Percentiles rank a stretch among this genome's conserved stretches.
Evolutionary conservation across 1,140 invertebrate species (phyloP).

Genomic region (Nylanderia fulva): DNA sequence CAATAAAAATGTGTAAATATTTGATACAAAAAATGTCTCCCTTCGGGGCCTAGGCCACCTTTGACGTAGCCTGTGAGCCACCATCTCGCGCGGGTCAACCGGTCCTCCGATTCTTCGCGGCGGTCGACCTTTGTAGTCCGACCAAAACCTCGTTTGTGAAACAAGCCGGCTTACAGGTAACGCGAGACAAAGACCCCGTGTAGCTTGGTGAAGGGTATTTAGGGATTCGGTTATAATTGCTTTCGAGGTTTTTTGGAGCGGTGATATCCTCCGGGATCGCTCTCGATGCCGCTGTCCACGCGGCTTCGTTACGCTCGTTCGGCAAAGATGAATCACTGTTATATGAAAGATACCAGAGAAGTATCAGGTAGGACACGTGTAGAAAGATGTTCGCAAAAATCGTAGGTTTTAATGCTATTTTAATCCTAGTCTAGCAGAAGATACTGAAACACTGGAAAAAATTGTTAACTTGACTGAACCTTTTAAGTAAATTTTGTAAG

Average conservation of each 20-base stretch:
- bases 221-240: constrained; percentile 82
- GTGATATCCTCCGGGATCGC: constrained; percentile 62
- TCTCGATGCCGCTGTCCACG: constrained; percentile 53
- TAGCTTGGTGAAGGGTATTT: constrained; percentile 73
- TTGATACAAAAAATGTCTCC: constrained; percentile 77
- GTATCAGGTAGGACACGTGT: constrained; percentile 14
- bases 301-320: constrained; percentile 58
- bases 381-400: neutral
- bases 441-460: too few species aligned
- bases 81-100: constrained; percentile 60
- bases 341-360: neutral
- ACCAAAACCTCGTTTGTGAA: constrained; percentile 83
- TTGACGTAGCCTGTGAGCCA: constrained; percentile 13
- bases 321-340: constrained; percentile 58
- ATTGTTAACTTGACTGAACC: too few species aligned
- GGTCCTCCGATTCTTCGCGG: constrained; percentile 53
- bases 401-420: neutral
- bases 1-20: constrained; percentile 84
- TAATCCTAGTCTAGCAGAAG: neutral
- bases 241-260: constrained; percentile 78
- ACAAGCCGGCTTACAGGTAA: constrained; percentile 83
- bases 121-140: constrained; percentile 81
- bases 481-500: too few species aligned
- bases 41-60: neutral
- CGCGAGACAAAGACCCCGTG: constrained; percentile 77